A percentile compares a stretch with the other conserved stretches of the same genome.
Evolutionary conservation across 2,797 vertebrate genomes (phyloP).

Genomic region (Pipistrellus pygmaeus): DNA sequence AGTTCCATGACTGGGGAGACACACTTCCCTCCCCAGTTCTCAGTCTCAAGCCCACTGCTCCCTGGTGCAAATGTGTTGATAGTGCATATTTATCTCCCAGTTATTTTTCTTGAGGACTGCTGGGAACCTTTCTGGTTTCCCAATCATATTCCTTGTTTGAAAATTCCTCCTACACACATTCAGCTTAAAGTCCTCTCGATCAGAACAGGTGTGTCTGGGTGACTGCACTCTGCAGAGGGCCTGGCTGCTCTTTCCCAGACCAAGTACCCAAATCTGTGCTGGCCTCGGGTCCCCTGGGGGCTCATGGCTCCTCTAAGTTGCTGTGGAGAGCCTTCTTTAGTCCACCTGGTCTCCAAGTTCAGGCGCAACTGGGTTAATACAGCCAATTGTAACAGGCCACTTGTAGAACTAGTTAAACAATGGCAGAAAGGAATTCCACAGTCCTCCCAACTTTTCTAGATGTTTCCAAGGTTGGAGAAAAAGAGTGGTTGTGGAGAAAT

Average conservation of each 20-base stretch:
- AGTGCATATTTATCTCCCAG: background rate
- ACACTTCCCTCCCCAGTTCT: no score
- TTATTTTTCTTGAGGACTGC: background rate
- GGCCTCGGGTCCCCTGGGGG: background rate
- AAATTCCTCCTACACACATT: background rate
- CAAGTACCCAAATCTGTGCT: fast-evolving
- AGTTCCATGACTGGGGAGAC: background rate
- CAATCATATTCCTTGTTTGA: background rate
- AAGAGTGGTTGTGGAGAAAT: background rate
- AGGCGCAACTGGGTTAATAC: background rate
- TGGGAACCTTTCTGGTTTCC: background rate
- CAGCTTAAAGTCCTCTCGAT: background rate
- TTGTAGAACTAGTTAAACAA: background rate
- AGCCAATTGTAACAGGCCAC: background rate
- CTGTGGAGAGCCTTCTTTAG: background rate
- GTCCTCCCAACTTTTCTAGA: background rate
- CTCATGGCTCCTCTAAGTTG: background rate
- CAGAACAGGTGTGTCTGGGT: background rate
- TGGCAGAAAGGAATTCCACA: background rate
- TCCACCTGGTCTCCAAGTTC: background rate
- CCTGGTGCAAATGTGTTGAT: no score
- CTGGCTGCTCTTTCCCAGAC: background rate
- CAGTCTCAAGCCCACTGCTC: fast-evolving
- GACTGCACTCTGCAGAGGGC: background rate
- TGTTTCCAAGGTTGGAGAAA: background rate